These are phyloP conservation scores for Polypterus senegalus DNA, from an alignment of 2,113 vertebrate species.

Conservation along the genomic window DNA sequence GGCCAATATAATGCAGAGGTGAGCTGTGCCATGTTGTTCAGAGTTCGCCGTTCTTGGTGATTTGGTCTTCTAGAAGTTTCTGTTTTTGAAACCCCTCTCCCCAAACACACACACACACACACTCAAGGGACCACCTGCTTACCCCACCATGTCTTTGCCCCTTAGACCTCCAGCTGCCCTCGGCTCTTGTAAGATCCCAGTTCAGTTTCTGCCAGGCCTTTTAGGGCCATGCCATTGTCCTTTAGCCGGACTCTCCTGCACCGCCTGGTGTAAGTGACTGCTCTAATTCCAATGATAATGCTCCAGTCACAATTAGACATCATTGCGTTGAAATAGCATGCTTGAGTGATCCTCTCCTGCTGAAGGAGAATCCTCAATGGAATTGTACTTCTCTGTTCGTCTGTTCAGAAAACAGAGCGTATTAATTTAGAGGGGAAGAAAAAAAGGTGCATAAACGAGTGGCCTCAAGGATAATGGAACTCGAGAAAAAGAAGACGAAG, in stretches of 20 bases:
- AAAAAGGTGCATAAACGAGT: conserved; percentile 41
- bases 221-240: not conserved
- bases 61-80: too few species aligned
- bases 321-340: conserved; percentile 41
- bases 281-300: conserved; percentile 41
- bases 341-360: conserved; percentile 48
- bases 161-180: too few species aligned
- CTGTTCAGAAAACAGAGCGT: conserved; percentile 38
- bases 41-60: too few species aligned
- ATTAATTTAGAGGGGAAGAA: conserved; percentile 42
- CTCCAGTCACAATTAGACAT: conserved; percentile 43
- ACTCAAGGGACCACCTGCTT: too few species aligned
- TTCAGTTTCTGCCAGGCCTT: too few species aligned
- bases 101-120: too few species aligned
- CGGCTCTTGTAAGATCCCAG: too few species aligned
- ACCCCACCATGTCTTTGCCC: too few species aligned
- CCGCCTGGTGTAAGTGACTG: conserved; percentile 27
- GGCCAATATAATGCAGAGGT: too few species aligned
- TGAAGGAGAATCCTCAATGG: conserved; percentile 46
- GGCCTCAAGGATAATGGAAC: conserved; percentile 38
- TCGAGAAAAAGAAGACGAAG: conserved; percentile 12
- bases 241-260: conserved; percentile 16
- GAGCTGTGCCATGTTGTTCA: too few species aligned
- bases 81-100: too few species aligned
- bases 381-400: conserved; percentile 44